These are phyloP conservation scores for Rhyacophila evoluta DNA, from an alignment of 2,888 invertebrate genomes.

Conservation along the genomic window DNA sequence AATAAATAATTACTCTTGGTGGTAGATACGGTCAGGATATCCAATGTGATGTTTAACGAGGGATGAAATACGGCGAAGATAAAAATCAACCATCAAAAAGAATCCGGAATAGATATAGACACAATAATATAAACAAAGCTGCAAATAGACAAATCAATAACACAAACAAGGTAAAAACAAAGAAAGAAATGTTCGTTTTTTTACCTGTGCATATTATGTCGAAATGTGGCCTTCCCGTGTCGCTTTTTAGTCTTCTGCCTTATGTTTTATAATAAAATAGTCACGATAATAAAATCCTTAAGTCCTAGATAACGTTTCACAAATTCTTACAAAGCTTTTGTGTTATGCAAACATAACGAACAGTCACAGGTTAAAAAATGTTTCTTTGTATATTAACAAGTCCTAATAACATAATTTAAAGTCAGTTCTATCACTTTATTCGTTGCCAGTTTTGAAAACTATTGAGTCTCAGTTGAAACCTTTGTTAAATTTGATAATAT, in stretches of 20 bases:
- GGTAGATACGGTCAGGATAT: too few relatives aligned
- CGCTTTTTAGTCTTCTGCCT: background rate
- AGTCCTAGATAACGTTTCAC: background rate
- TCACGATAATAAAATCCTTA: background rate
- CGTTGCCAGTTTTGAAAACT: background rate
- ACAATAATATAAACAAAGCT: too few relatives aligned
- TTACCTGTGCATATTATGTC: background rate
- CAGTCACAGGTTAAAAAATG: background rate
- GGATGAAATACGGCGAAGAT: too few relatives aligned
- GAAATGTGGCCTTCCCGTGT: background rate
- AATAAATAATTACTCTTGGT: too few relatives aligned
- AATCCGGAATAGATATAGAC: too few relatives aligned
- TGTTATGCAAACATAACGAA: background rate
- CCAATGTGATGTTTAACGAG: too few relatives aligned
- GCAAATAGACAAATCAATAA: too few relatives aligned
- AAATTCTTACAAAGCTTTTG: background rate
- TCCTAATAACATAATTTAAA: conserved; percentile 1
- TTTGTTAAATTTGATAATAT: background rate
- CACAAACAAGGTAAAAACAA: too few relatives aligned
- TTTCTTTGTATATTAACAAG: background rate
- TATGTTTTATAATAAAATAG: background rate
- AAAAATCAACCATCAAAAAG: too few relatives aligned
- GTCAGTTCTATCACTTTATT: conserved; percentile 1
- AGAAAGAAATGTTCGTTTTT: background rate
- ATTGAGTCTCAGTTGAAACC: background rate